These are phyloP conservation scores for Bombyx mandarina DNA, from an alignment of 1,140 invertebrate genomes.

Conservation along the genomic window DNA sequence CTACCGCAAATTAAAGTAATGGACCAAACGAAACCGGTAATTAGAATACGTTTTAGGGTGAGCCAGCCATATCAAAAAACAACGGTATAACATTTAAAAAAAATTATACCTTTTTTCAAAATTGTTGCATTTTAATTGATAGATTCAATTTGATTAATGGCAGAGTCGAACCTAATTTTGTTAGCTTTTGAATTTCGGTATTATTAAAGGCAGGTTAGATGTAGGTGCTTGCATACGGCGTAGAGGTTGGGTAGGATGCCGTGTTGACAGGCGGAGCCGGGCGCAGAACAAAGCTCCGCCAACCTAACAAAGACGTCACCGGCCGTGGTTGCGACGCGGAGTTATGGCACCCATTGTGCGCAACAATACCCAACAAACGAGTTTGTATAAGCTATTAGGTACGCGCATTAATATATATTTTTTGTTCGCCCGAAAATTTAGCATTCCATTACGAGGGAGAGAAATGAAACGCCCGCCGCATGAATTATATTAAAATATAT, in stretches of 20 bases:
- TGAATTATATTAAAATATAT: slow-evolving; percentile 72
- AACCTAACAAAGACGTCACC: slow-evolving; percentile 68
- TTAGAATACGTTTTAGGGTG: slow-evolving; percentile 39
- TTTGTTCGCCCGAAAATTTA: slow-evolving; percentile 69
- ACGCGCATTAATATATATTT: slow-evolving; percentile 71
- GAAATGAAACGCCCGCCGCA: slow-evolving; percentile 69
- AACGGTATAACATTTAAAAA: too few species aligned
- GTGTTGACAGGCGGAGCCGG: slow-evolving; percentile 52
- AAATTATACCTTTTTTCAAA: too few species aligned
- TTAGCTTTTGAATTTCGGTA: slow-evolving; percentile 1
- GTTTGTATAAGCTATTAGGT: slow-evolving; percentile 71
- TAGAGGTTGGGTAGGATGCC: slow-evolving; percentile 37
- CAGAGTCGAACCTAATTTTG: not conserved
- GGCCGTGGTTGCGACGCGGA: slow-evolving; percentile 63
- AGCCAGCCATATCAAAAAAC: slow-evolving; percentile 31
- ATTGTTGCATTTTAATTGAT: too few species aligned
- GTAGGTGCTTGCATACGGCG: slow-evolving; percentile 26
- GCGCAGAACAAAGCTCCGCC: slow-evolving; percentile 23
- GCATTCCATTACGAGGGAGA: slow-evolving; percentile 69
- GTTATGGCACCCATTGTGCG: slow-evolving; percentile 68
- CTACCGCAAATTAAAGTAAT: slow-evolving; percentile 64
- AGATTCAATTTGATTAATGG: slow-evolving; percentile 2
- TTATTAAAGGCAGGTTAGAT: slow-evolving; percentile 15
- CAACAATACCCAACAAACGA: slow-evolving; percentile 70
- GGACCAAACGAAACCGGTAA: slow-evolving; percentile 55